Conservation (phyloP, 2,888 invertebrate genomes). For the Cyrtodaria siliqua region DNA sequence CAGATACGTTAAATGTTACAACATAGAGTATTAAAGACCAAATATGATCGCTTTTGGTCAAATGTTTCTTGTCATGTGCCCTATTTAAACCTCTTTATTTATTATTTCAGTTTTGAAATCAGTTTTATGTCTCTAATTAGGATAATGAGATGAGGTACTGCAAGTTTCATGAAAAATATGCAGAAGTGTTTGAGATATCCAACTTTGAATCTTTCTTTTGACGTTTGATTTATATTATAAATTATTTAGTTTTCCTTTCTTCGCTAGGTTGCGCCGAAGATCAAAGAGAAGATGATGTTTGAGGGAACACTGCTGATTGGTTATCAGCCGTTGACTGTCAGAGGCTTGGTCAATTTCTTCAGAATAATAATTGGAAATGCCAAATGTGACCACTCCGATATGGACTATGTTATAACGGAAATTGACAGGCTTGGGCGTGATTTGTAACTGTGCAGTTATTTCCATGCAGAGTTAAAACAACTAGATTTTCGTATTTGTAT, state of each 20-base stretch:
- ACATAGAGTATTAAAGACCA: too few relatives aligned
- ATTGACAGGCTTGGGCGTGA: conserved; percentile 98
- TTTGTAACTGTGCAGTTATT: conserved; percentile 59
- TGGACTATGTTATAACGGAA: conserved; percentile 97
- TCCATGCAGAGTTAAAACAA: too few relatives aligned
- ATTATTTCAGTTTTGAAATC: not conserved
- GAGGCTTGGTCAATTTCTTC: conserved; percentile 99
- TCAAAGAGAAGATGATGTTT: conserved; percentile 99
- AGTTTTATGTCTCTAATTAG: not conserved
- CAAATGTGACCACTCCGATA: conserved; percentile 95
- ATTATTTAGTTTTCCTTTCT: not conserved
- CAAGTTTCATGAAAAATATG: too few relatives aligned
- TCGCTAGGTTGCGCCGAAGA: conserved; percentile 94
- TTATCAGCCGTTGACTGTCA: conserved; percentile 94
- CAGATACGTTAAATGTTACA: too few relatives aligned
- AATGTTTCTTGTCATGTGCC: too few relatives aligned
- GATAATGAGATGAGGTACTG: too few relatives aligned
- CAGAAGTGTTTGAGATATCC: not conserved
- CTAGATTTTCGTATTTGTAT: too few relatives aligned
- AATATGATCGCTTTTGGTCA: too few relatives aligned
- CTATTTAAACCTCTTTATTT: not conserved
- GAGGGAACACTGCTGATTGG: conserved; percentile 98
- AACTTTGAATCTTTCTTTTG: not conserved
- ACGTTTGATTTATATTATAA: not conserved
- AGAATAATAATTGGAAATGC: conserved; percentile 98